phyloP scores from a whole-genome alignment of 2,113 vertebrate species.

The Megalops atlanticus region DNA sequence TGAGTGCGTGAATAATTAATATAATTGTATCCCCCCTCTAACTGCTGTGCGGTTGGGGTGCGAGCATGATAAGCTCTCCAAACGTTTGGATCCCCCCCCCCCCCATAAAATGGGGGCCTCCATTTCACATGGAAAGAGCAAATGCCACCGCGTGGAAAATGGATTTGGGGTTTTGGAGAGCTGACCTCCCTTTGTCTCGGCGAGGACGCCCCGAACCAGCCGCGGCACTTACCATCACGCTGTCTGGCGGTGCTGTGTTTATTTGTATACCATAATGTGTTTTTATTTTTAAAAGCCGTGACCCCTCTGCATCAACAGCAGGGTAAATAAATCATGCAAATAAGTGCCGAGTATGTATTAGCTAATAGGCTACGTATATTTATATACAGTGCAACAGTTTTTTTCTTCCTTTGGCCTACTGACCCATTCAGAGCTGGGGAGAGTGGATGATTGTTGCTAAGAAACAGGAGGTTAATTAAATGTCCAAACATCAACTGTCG shows the following conservation, averaged over 20 bases:
- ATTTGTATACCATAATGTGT: conserved; percentile 10
- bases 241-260: background rate
- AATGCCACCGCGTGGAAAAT: conserved; percentile 7
- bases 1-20: conserved; percentile 10
- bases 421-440: background rate
- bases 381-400: conserved; percentile 1
- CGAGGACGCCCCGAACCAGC: background rate
- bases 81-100: background rate
- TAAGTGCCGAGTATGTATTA: background rate
- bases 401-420: background rate
- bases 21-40: conserved; percentile 9
- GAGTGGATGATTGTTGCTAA: conserved; percentile 4
- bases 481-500: conserved; percentile 2
- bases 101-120: conserved; percentile 2
- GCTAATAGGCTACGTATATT: background rate
- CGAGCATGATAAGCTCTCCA: conserved; percentile 7
- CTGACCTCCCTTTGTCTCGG: conserved; percentile 9
- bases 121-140: conserved; percentile 3
- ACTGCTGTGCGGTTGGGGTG: background rate
- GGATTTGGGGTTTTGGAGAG: conserved; percentile 7
- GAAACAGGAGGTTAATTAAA: conserved; percentile 7
- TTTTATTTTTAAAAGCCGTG: background rate
- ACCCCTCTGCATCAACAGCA: background rate
- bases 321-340: conserved; percentile 12
- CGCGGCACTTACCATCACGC: background rate